Conservation (phyloP, 2,113 vertebrate species). For the Arvicanthis niloticus region DNA sequence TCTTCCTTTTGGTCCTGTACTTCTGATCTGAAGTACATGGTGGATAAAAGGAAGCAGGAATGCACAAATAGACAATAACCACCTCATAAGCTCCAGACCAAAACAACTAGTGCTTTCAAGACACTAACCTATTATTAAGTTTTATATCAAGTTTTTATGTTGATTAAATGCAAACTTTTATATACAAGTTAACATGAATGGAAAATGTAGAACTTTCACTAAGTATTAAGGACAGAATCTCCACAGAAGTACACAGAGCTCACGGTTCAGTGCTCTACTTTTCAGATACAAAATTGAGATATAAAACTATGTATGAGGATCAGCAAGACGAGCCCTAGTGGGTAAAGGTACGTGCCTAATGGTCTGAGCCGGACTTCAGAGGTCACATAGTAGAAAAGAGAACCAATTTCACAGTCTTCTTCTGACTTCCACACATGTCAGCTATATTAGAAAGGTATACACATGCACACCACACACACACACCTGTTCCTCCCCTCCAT, state of each 20-base stretch:
- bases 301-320: background rate
- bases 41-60: background rate
- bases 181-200: background rate
- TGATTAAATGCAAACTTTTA: background rate
- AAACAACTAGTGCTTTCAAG: background rate
- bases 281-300: background rate
- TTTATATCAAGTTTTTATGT: background rate
- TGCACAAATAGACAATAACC: background rate
- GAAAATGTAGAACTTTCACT: conserved; percentile 35
- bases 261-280: background rate
- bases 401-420: background rate
- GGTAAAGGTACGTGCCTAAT: background rate
- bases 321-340: background rate
- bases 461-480: background rate
- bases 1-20: background rate
- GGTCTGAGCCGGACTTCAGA: background rate
- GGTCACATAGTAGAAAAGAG: background rate
- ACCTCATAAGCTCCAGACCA: background rate
- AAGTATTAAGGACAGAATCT: background rate
- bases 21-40: background rate
- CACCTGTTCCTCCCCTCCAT: background rate
- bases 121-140: background rate
- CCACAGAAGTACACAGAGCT: background rate
- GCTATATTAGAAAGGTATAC: background rate
- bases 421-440: background rate